Base-by-base conservation (phyloP, 1,140 invertebrate genomes). In the Cataglyphis hispanica region DNA sequence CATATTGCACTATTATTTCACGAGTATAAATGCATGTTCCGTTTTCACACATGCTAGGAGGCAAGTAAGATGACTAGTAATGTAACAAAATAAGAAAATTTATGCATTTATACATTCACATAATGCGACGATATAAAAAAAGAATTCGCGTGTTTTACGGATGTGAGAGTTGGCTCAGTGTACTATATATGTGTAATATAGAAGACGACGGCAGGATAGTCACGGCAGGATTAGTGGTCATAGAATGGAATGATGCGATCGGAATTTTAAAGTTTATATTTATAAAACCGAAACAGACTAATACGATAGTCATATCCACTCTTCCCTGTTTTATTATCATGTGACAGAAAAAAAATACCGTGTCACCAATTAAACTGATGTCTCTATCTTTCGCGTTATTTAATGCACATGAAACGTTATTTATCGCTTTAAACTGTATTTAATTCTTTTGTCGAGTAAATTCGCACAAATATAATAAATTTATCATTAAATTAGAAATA, bases 121-220 rank as follows among this genome's bases (percentile, higher is more conserved):
- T 37, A 31, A 61, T 74, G 61, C 27, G 27, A 37, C 7, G 22
- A n/a, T 60, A 43, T 34, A 31, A 8, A 61, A 74, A 46, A 60
- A 37, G 64, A 13, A 83, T 74, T 72, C 25, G 50, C 60, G 11
- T 60, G 40, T 83, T 83, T 83, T 61, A 83, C 61, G 37, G 78
- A 72, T 43, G 43, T 56, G 53, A 60, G 50, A 83, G 67, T 60
- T 72, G 67, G n/a, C 67, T 46, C 11, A 27, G 11, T 19, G 11
- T 19, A 11, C 8, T 46, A 31, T 19, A 25, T 43, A n/a, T n/a
- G n/a, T n/a, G n/a, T n/a, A 31, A 60, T 34, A 31, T 43, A 37
- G 11, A 72, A 58, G 22, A 70, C 34, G 50, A 43, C 34, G 8
- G 25, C 37, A 50, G 19, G 4, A 40, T 25, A n/a, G 10, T 34